Conservation (phyloP, 2,888 invertebrate species). For the Torymus texanus region DNA sequence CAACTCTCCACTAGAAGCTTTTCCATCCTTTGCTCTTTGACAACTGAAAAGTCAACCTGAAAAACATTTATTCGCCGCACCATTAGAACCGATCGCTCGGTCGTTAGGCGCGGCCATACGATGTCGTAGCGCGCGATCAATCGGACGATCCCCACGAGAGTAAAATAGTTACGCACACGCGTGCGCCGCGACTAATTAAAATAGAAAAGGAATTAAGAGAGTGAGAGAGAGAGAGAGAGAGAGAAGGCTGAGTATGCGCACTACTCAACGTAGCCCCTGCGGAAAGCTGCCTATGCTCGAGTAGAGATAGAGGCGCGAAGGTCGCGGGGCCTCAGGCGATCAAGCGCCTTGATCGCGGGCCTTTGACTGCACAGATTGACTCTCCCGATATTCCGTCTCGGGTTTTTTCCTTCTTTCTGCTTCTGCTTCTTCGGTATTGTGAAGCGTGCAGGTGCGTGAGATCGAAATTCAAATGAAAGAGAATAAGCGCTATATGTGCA, state of each 20-base stretch:
- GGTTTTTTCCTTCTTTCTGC: neutral
- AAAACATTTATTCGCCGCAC: no score
- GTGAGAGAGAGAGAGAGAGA: conserved; percentile 23
- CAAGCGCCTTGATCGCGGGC: conserved; percentile 68
- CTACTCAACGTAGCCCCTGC: neutral
- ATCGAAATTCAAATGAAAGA: neutral
- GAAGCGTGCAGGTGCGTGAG: neutral
- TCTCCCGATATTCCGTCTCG: conserved; percentile 28
- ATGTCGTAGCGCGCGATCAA: neutral
- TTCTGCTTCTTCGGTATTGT: neutral
- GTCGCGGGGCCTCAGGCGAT: conserved; percentile 66
- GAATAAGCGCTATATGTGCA: no score
- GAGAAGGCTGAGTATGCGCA: conserved; percentile 48
- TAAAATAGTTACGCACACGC: neutral
- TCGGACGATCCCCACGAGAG: neutral
- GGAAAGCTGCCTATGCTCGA: conserved; percentile 25
- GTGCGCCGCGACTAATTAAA: conserved; percentile 54
- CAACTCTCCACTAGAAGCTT: no score
- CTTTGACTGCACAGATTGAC: conserved; percentile 61
- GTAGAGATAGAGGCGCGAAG: conserved; percentile 64
- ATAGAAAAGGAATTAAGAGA: conserved; percentile 59
- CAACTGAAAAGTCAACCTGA: no score
- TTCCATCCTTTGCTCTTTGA: no score
- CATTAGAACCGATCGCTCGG: neutral
- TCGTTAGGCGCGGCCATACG: neutral